Percentiles rank a stretch among this genome's conserved stretches.
Conservation (phyloP, 2,888 invertebrate genomes). For the Aricia artaxerxes region DNA sequence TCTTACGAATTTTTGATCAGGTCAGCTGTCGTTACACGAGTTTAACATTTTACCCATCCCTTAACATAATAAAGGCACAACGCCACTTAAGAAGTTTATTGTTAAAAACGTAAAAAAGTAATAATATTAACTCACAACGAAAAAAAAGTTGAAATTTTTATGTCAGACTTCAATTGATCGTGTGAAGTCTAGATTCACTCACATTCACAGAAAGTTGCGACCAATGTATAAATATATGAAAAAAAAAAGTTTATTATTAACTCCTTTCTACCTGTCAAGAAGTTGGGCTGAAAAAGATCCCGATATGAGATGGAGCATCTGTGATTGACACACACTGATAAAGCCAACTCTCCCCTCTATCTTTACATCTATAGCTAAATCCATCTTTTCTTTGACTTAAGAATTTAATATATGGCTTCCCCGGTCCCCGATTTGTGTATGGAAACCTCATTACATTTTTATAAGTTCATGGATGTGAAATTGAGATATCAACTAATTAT, state of each 20-base stretch:
- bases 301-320: slow-evolving; percentile 18
- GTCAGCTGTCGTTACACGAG: too few species aligned
- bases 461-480: not conserved
- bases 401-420: not conserved
- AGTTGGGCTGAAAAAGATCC: not conserved
- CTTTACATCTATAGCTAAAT: not conserved
- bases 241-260: slow-evolving; percentile 4
- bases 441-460: not conserved
- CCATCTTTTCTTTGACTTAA: slow-evolving; percentile 13
- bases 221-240: not conserved
- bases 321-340: slow-evolving; percentile 22
- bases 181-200: too few species aligned
- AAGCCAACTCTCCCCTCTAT: not conserved
- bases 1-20: too few species aligned
- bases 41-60: too few species aligned
- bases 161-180: too few species aligned
- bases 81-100: too few species aligned
- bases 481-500: too few species aligned
- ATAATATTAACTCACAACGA: too few species aligned
- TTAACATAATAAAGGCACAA: too few species aligned
- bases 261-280: not conserved
- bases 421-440: not conserved
- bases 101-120: too few species aligned
- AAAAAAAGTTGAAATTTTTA: too few species aligned
- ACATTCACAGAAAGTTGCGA: not conserved